phyloP scores from a whole-genome alignment of 2,888 invertebrate species.

The Synanthedon formicaeformis region DNA sequence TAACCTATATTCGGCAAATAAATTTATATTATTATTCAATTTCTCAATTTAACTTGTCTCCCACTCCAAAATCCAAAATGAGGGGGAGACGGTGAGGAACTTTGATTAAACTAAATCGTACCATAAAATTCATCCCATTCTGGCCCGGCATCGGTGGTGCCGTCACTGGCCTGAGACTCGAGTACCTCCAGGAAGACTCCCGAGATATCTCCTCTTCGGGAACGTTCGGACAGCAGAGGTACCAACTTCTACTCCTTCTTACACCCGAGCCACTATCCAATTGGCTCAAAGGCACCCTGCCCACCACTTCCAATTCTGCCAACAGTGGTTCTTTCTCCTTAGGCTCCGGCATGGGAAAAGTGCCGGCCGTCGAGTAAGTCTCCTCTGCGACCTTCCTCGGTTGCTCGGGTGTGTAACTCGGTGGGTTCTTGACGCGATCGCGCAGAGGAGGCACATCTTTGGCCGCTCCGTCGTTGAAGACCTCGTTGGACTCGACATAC shows the following conservation, averaged over 20 bases:
- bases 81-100: too few relatives aligned
- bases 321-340: slow-evolving; percentile 56
- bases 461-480: slow-evolving; percentile 40
- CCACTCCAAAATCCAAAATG: too few relatives aligned
- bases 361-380: slow-evolving; percentile 61
- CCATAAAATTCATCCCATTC: slow-evolving; percentile 29
- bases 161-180: slow-evolving; percentile 52
- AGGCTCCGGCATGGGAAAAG: slow-evolving; percentile 60
- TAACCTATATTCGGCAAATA: too few relatives aligned
- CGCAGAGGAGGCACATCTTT: slow-evolving; percentile 45
- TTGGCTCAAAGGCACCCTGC: slow-evolving; percentile 46
- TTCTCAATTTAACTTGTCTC: too few relatives aligned
- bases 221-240: slow-evolving; percentile 68
- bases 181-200: slow-evolving; percentile 57
- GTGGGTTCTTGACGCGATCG: slow-evolving; percentile 35
- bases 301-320: slow-evolving; percentile 53
- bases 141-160: slow-evolving; percentile 44
- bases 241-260: slow-evolving; percentile 71
- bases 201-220: slow-evolving; percentile 52
- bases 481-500: slow-evolving; percentile 42
- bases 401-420: slow-evolving; percentile 20
- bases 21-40: too few relatives aligned
- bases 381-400: slow-evolving; percentile 32
- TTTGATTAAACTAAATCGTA: slow-evolving; percentile 13
- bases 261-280: slow-evolving; percentile 45